A percentile compares a stretch with the other conserved stretches of the same genome.
Evolutionary conservation across 2,797 vertebrate genomes (phyloP).

Genomic region (Rhadinocentrus ornatus): DNA sequence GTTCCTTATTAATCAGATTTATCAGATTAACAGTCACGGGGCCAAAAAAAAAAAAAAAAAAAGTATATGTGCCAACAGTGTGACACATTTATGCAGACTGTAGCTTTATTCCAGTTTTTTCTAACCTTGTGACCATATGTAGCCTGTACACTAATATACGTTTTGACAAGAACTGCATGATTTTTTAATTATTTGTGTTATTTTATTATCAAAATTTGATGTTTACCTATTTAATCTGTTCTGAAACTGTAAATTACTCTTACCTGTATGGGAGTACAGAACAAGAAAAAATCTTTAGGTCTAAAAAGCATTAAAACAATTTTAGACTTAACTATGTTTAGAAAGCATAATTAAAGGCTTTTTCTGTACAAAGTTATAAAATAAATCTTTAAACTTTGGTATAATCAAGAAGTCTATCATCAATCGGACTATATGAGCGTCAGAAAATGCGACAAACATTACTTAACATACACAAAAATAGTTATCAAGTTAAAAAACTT

Average conservation of each 20-base stretch:
- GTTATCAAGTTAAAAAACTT: background rate
- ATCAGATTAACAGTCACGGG: constrained; percentile 10
- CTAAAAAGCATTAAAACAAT: background rate
- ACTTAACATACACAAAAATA: background rate
- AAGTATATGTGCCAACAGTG: constrained; percentile 5
- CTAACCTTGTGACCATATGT: background rate
- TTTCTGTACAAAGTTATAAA: background rate
- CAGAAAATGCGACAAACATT: background rate
- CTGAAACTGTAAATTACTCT: background rate
- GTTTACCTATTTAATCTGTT: no score
- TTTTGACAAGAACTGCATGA: background rate
- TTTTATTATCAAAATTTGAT: background rate
- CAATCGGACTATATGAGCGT: background rate
- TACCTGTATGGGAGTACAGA: background rate
- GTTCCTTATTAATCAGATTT: constrained; percentile 8
- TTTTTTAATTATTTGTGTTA: background rate
- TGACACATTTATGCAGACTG: constrained; percentile 2
- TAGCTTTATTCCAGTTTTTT: constrained; percentile 11
- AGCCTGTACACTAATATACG: background rate
- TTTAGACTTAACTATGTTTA: background rate
- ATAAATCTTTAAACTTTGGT: background rate
- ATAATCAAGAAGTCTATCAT: background rate
- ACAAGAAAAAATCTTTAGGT: no score
- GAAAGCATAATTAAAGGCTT: background rate
- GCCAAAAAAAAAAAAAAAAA: constrained; percentile 58